Base-by-base conservation (phyloP, 2,888 invertebrate species). In the Eristalinus aeneus region DNA sequence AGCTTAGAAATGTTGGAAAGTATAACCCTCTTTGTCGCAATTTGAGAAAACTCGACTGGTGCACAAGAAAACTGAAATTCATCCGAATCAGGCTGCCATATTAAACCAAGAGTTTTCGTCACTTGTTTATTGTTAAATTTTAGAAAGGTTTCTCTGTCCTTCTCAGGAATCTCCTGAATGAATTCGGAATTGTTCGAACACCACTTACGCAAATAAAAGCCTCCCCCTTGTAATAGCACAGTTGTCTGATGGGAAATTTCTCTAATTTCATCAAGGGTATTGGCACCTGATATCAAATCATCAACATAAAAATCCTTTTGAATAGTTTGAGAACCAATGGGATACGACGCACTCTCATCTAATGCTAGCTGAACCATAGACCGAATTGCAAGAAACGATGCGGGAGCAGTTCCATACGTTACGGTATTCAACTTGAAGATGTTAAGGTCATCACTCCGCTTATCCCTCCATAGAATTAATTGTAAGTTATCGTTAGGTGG, bases 281-380 rank as follows among this genome's bases (percentile, higher is more conserved):
- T 10, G 58, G 58, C 58, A 23, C 58, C 58, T 23, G 58, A 58
- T 23, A 58, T 58, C 6, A 58, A 23, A 12, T 58, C 58, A 12
- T 58, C 58, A 23, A 58, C 58, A 58, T 58, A 58, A 58, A 58
- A 58, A 58, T 58, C 58, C 22, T 58, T 22, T 58, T 58, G 58
- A 58, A 58, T 58, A 9, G 22, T 23, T 58, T 58, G 58, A n/a
- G n/a, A n/a, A n/a, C n/a, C n/a, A n/a, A n/a, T n/a, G n/a, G n/a
- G n/a, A n/a, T n/a, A n/a, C n/a, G n/a, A n/a, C n/a, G n/a, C n/a
- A n/a, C n/a, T n/a, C n/a, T n/a, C n/a, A n/a, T n/a, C n/a, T n/a
- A n/a, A n/a, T n/a, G n/a, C n/a, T n/a, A n/a, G n/a, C n/a, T n/a
- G n/a, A n/a, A n/a, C n/a, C n/a, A n/a, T n/a, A n/a, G n/a, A n/a